Evolutionary conservation across 1,140 invertebrate species (phyloP).

Genomic region (Drosophila suzukii): DNA sequence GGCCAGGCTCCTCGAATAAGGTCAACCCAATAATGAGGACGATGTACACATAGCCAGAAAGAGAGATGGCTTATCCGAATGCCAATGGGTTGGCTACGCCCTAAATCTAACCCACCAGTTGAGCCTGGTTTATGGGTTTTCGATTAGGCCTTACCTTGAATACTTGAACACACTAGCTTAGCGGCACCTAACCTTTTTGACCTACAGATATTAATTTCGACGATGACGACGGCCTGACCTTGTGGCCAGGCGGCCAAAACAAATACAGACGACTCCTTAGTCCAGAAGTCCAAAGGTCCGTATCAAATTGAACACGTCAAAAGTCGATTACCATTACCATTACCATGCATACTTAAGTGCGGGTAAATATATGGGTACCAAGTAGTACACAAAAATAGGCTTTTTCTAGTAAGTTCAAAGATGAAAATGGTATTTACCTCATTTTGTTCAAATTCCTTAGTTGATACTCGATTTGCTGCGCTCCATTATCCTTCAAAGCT

Average conservation of each 20-base stretch:
- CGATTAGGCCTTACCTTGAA: slow-evolving; percentile 38
- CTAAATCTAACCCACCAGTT: slow-evolving; percentile 42
- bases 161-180: slow-evolving; percentile 21
- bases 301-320: slow-evolving; percentile 45
- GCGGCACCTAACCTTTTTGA: slow-evolving; percentile 36
- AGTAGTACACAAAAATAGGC: slow-evolving; percentile 21
- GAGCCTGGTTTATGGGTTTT: slow-evolving; percentile 21
- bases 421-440: slow-evolving; percentile 21
- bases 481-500: slow-evolving; percentile 9
- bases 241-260: slow-evolving; percentile 40
- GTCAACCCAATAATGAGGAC: slow-evolving; percentile 46
- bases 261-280: slow-evolving; percentile 16
- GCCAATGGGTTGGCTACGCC: slow-evolving; percentile 33
- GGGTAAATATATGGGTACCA: slow-evolving; percentile 18
- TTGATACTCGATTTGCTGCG: slow-evolving; percentile 19
- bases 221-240: slow-evolving; percentile 45
- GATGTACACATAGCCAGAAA: slow-evolving; percentile 2
- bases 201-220: slow-evolving; percentile 47
- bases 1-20: slow-evolving; percentile 21
- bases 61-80: slow-evolving; percentile 27
- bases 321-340: slow-evolving; percentile 40
- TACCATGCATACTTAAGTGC: slow-evolving; percentile 37
- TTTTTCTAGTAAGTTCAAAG: slow-evolving; percentile 3
- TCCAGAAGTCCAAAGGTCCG: slow-evolving; percentile 9
- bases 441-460: slow-evolving; percentile 28